These are phyloP conservation scores for Papilio polytes DNA, from an alignment of 1,140 invertebrate species.

Conservation along the genomic window DNA sequence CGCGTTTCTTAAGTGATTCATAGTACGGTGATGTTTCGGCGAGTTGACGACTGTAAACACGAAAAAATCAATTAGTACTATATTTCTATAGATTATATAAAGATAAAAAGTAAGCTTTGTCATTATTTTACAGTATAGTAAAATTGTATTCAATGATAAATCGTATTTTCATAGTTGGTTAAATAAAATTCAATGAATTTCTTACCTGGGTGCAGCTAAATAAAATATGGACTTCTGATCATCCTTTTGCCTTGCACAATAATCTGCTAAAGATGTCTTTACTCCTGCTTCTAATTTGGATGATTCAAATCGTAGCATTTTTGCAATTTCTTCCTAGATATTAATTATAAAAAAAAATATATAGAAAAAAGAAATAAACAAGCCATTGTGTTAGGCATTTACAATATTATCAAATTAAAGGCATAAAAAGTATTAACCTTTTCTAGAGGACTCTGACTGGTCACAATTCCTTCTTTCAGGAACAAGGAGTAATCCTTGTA, in stretches of 20 bases:
- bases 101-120: too few relatives aligned
- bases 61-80: constrained; percentile 13
- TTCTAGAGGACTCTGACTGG: constrained; percentile 90
- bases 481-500: constrained; percentile 97
- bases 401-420: not conserved
- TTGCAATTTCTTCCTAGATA: constrained; percentile 94
- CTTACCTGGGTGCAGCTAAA: constrained; percentile 94
- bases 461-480: constrained; percentile 97
- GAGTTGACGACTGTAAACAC: constrained; percentile 89
- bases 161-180: too few relatives aligned
- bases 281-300: constrained; percentile 90
- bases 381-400: not conserved
- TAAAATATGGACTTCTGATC: constrained; percentile 96
- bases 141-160: too few relatives aligned
- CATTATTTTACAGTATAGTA: too few relatives aligned
- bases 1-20: constrained; percentile 94
- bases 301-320: constrained; percentile 96
- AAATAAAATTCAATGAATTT: not conserved
- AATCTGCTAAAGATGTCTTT: constrained; percentile 93
- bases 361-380: too few relatives aligned
- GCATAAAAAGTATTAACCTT: constrained; percentile 86
- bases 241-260: constrained; percentile 90
- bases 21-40: constrained; percentile 97
- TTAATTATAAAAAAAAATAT: constrained; percentile 35
- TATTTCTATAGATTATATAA: too few relatives aligned